Evolutionary conservation across 2,888 invertebrate genomes (phyloP).

Genomic region (Tholera decimalis): DNA sequence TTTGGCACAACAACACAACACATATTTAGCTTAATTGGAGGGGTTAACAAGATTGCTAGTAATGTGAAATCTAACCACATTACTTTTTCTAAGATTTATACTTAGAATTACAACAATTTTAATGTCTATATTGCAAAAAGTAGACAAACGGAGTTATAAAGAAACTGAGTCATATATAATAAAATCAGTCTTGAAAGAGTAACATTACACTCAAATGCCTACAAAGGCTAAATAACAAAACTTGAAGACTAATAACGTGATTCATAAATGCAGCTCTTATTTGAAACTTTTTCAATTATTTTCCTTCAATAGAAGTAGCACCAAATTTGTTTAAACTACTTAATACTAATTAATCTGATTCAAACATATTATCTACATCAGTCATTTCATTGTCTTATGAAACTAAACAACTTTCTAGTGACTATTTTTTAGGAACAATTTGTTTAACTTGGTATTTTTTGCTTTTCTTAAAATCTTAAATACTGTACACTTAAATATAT

Average conservation of each 20-base stretch:
- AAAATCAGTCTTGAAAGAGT: not conserved
- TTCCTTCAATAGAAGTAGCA: conserved; percentile 8
- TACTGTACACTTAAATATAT: not conserved
- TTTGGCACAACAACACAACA: no score
- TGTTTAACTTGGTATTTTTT: no score
- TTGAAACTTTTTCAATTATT: conserved; percentile 1
- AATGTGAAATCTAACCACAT: no score
- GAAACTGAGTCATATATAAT: not conserved
- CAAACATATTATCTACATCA: not conserved
- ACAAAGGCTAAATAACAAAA: no score
- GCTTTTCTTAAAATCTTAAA: not conserved
- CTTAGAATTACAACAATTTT: conserved; percentile 15
- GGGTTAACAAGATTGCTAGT: no score
- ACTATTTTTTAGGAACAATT: conserved; percentile 27
- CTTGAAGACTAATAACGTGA: not conserved
- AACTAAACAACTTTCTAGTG: not conserved
- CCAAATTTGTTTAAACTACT: not conserved
- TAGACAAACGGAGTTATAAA: conserved; percentile 8
- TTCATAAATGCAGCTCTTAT: conserved; percentile 1
- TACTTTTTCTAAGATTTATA: no score
- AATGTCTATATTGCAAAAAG: not conserved
- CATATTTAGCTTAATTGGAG: no score
- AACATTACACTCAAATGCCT: not conserved
- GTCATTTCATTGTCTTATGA: not conserved
- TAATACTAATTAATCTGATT: conserved; percentile 7